A percentile compares a stretch with the other conserved stretches of the same genome.
Conservation (phyloP, 2,888 invertebrate species). For the Napeogenes inachia region DNA sequence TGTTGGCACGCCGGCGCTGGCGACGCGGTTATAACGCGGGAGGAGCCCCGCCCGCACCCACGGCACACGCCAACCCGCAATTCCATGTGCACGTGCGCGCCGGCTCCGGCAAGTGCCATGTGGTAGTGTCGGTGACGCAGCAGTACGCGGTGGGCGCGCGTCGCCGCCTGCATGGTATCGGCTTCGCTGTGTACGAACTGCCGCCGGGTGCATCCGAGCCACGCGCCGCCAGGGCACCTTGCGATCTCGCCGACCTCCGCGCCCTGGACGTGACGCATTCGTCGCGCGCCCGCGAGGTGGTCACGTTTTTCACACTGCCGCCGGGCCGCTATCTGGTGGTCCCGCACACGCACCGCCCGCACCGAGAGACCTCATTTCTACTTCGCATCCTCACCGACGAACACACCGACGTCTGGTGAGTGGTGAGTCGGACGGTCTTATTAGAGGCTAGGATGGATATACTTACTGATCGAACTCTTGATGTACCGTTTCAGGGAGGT, state of each 20-base stretch:
- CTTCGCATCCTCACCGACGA: slow-evolving; percentile 84
- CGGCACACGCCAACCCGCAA: slow-evolving; percentile 83
- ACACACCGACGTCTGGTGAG: slow-evolving; percentile 83
- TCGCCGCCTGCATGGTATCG: slow-evolving; percentile 78
- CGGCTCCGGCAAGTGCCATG: slow-evolving; percentile 80
- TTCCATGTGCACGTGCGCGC: slow-evolving; percentile 57
- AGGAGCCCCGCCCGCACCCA: slow-evolving; percentile 76
- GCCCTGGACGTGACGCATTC: slow-evolving; percentile 82
- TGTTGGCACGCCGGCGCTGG: slow-evolving; percentile 82
- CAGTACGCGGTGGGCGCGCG: slow-evolving; percentile 72
- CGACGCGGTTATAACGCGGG: slow-evolving; percentile 83
- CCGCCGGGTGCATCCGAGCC: slow-evolving; percentile 78
- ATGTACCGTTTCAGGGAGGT: slow-evolving; percentile 77
- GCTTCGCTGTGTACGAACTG: slow-evolving; percentile 81
- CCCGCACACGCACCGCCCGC: slow-evolving; percentile 82
- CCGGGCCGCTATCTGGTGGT: slow-evolving; percentile 86
- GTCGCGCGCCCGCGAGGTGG: slow-evolving; percentile 81
- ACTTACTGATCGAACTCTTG: too few relatives aligned
- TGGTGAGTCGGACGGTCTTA: background rate
- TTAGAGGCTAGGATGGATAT: background rate
- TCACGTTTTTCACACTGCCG: slow-evolving; percentile 84
- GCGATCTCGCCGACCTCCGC: slow-evolving; percentile 42
- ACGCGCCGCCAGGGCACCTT: slow-evolving; percentile 33
- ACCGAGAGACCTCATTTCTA: slow-evolving; percentile 83
- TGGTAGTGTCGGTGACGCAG: slow-evolving; percentile 84